Conservation (phyloP, 2,113 vertebrate species). For the mouse (Mus musculus) region DNA sequence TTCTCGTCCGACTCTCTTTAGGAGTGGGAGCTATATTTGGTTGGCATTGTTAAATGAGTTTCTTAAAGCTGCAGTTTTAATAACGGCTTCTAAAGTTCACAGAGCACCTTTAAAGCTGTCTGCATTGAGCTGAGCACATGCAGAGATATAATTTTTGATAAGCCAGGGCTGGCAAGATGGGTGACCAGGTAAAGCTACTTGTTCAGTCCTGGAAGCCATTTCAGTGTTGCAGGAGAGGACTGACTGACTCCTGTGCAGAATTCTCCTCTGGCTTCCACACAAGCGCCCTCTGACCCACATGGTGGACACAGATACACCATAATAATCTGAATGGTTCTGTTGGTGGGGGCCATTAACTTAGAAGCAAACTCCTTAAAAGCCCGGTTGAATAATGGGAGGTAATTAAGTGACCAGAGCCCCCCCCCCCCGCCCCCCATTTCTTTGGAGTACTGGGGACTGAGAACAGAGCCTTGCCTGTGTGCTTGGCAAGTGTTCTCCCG, state of each 20-base stretch:
- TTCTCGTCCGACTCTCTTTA: background rate
- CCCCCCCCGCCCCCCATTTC: background rate
- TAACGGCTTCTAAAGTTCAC: background rate
- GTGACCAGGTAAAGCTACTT: background rate
- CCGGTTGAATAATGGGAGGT: background rate
- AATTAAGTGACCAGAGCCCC: background rate
- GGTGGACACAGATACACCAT: background rate
- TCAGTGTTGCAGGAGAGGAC: no score
- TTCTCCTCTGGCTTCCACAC: background rate
- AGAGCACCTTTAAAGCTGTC: background rate
- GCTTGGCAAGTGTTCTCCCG: background rate
- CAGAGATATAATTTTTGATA: background rate
- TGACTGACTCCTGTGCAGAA: no score
- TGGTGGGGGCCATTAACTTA: background rate
- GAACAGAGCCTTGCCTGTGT: background rate
- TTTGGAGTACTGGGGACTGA: background rate
- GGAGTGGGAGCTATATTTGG: background rate
- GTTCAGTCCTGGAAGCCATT: background rate
- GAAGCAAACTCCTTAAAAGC: slow-evolving; percentile 27
- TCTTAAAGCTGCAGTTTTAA: background rate
- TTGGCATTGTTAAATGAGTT: background rate
- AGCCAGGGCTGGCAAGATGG: background rate
- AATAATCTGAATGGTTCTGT: slow-evolving; percentile 31
- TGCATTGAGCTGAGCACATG: background rate
- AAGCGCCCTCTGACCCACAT: background rate